Conservation (phyloP, 2,113 vertebrate species). For the Cheilinus undulatus region DNA sequence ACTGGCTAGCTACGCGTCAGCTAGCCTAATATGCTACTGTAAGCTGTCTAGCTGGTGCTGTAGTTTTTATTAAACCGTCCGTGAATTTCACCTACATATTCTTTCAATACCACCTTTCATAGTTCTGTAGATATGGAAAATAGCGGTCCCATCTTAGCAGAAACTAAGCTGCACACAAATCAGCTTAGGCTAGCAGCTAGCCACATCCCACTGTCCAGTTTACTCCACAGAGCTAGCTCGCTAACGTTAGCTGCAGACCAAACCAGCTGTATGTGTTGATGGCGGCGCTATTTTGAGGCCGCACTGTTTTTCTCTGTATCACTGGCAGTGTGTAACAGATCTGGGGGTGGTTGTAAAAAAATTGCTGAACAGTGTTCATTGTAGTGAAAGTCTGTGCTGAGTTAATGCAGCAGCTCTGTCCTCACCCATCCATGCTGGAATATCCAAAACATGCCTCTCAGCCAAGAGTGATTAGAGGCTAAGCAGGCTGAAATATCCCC, state of each 20-base stretch:
- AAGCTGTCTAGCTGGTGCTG: constrained; percentile 13
- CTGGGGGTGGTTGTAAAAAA: background rate
- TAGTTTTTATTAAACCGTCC: background rate
- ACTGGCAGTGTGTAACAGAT: background rate
- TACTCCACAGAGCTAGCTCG: constrained; percentile 16
- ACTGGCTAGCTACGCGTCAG: constrained; percentile 77
- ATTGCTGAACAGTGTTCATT: background rate
- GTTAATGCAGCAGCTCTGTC: background rate
- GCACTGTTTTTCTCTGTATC: constrained; percentile 5
- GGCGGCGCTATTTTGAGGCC: constrained; percentile 69
- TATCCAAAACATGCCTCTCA: background rate
- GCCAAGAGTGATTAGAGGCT: constrained; percentile 4
- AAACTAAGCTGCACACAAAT: constrained; percentile 27
- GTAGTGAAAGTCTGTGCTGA: background rate
- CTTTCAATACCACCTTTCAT: background rate
- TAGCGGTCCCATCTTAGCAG: background rate
- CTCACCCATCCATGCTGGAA: background rate
- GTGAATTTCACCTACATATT: background rate
- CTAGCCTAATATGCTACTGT: constrained; percentile 54
- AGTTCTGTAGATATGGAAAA: background rate
- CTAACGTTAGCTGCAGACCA: constrained; percentile 41
- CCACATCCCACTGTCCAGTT: constrained; percentile 14
- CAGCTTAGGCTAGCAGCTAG: constrained; percentile 40
- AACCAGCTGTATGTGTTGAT: constrained; percentile 43
- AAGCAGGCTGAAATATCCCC: constrained; percentile 1